A percentile compares a stretch with the other conserved stretches of the same genome.
Conservation (phyloP, 2,113 vertebrate species). For the Empidonax alnorum region DNA sequence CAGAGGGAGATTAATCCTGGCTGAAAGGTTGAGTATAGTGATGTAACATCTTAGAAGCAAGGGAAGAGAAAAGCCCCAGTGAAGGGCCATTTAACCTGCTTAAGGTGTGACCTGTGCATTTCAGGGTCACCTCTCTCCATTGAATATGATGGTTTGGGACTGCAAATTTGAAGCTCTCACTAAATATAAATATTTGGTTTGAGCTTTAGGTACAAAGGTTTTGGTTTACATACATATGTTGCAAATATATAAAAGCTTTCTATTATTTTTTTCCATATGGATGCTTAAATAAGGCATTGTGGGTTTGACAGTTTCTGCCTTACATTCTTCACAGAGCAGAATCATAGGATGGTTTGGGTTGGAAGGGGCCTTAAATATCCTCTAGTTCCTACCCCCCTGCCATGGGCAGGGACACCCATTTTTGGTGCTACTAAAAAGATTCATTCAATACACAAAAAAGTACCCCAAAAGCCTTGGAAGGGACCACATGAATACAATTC, state of each 20-base stretch:
- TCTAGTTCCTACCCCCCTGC: fast-evolving
- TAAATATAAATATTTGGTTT: neutral
- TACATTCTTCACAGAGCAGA: neutral
- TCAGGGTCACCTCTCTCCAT: neutral
- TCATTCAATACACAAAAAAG: neutral
- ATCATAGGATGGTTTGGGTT: neutral
- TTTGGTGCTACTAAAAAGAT: neutral
- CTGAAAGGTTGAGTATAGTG: constrained; percentile 34
- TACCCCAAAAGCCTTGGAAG: neutral
- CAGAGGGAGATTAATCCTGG: constrained; percentile 15
- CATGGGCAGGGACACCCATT: neutral
- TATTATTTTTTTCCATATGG: neutral
- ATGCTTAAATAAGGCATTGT: neutral
- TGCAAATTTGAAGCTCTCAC: neutral
- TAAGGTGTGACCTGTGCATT: neutral
- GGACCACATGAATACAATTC: neutral
- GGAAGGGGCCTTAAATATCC: neutral
- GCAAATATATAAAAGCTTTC: neutral
- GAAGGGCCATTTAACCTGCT: constrained; percentile 11
- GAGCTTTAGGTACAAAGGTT: neutral
- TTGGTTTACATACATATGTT: neutral
- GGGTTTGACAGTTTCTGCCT: neutral
- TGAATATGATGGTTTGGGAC: neutral
- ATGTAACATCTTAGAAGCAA: constrained; percentile 6
- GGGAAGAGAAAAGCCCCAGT: neutral